Base-by-base conservation (phyloP, 30 jellyfish, hydroid and myxozoan species). In the Hydractinia echinata region DNA sequence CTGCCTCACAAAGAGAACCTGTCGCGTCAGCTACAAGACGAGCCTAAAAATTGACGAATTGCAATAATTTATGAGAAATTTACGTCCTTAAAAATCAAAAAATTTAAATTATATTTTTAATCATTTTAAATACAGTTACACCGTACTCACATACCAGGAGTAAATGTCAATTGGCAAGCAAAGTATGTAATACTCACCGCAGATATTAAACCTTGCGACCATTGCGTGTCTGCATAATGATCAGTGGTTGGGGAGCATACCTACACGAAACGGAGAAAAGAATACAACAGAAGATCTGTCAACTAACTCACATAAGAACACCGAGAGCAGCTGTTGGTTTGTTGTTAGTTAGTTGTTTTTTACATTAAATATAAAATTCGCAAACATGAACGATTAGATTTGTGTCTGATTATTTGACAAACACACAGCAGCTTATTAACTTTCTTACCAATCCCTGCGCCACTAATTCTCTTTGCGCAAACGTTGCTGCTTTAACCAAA, bases 391-490 rank as follows among this genome's bases (percentile, higher is more conserved):
- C 20, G 5, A 72, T 4, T 48, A 5, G 5, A 30, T 72, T 20
- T 9, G 8, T 72, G 8, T 72, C 51, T 16, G 3, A 72, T 21
- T 19, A 72, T 50, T 50, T 51, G 66, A 21, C 2, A 72, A 7
- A 72, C 9, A 72, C 9, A n/a, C 16, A 64, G 39, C 15, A 13
- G 51, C 20, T 19, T 20, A 7, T 20, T 19, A 5, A 71, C 64
- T 9, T 4, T 39, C 88, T 20, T 53, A 92, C 96, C 81, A 84
- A 16, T n/a, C 99, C 99, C 55, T 92, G 69, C 51, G 96, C 95
- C 61, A 94, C 97, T 78, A 94, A 79, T 78, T 94, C 99, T 61
- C 90, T 66, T 78, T 94, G 99, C 51, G 96, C 86, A 30, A 86
- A 50, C 13, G 96, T 84, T 14, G 99, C 99, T 6, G 97, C 95